These are phyloP conservation scores for Thyatira batis DNA, from an alignment of 2,888 invertebrate species.

Conservation along the genomic window DNA sequence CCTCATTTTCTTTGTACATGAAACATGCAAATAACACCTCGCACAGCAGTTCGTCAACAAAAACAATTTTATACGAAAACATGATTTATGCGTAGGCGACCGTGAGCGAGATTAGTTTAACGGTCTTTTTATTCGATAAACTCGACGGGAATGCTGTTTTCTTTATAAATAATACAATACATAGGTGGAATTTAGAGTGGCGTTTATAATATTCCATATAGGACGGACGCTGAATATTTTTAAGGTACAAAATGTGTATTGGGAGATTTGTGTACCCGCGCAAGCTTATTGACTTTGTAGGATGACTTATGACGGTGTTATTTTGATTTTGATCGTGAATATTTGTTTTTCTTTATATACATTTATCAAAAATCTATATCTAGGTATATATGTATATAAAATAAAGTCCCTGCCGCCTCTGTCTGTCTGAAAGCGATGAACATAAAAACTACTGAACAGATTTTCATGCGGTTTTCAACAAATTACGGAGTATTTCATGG, in stretches of 20 bases:
- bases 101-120: conserved; percentile 30
- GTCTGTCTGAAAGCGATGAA: too few species aligned
- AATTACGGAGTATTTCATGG: too few species aligned
- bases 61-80: conserved; percentile 6
- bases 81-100: conserved; percentile 26
- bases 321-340: too few species aligned
- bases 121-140: conserved; percentile 27
- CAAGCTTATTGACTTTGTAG: neutral
- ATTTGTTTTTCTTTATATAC: too few species aligned
- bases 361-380: too few species aligned
- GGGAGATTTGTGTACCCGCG: neutral
- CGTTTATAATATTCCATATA: conserved; percentile 28
- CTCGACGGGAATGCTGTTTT: conserved; percentile 17
- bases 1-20: too few species aligned
- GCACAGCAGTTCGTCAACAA: conserved; percentile 6
- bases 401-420: too few species aligned
- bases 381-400: too few species aligned
- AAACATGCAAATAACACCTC: conserved; percentile 14
- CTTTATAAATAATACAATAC: conserved; percentile 27
- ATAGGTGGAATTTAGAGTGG: conserved; percentile 32
- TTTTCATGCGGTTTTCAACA: too few species aligned
- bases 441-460: too few species aligned
- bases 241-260: neutral
- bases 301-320: neutral
- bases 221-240: conserved; percentile 9